Conservation (phyloP, 2,888 invertebrate species). For the Lycia hirtaria region DNA sequence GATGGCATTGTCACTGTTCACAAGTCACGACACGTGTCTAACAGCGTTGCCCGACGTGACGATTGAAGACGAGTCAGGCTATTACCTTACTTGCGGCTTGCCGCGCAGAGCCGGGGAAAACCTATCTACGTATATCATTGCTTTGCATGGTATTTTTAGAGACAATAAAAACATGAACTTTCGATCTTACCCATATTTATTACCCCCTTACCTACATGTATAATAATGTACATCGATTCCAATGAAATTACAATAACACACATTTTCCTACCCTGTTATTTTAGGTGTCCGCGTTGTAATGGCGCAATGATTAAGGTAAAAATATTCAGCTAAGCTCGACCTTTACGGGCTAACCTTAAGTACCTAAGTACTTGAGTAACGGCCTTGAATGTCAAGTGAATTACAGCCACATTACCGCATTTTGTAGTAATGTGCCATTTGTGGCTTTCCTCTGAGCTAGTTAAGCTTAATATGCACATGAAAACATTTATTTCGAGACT, state of each 20-base stretch:
- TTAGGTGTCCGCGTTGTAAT: not conserved
- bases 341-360: constrained; percentile 27
- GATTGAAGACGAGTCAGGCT: too few species aligned
- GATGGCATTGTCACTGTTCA: too few species aligned
- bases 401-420: constrained; percentile 22
- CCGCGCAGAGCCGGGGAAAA: too few species aligned
- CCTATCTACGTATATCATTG: too few species aligned
- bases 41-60: too few species aligned
- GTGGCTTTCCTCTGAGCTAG: constrained; percentile 9
- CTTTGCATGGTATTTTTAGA: too few species aligned
- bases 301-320: not conserved
- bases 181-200: too few species aligned
- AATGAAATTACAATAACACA: not conserved
- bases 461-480: not conserved
- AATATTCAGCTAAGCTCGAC: constrained; percentile 13
- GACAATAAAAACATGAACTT: too few species aligned
- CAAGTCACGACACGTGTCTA: too few species aligned
- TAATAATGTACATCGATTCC: too few species aligned
- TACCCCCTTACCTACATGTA: too few species aligned
- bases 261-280: constrained; percentile 1
- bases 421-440: constrained; percentile 30
- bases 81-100: too few species aligned
- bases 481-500: not conserved
- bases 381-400: constrained; percentile 41
- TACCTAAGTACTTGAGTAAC: constrained; percentile 27